A percentile compares a stretch with the other conserved stretches of the same genome.
These are phyloP conservation scores for Metellina segmentata DNA, from an alignment of 2,888 invertebrate species.

Conservation along the genomic window DNA sequence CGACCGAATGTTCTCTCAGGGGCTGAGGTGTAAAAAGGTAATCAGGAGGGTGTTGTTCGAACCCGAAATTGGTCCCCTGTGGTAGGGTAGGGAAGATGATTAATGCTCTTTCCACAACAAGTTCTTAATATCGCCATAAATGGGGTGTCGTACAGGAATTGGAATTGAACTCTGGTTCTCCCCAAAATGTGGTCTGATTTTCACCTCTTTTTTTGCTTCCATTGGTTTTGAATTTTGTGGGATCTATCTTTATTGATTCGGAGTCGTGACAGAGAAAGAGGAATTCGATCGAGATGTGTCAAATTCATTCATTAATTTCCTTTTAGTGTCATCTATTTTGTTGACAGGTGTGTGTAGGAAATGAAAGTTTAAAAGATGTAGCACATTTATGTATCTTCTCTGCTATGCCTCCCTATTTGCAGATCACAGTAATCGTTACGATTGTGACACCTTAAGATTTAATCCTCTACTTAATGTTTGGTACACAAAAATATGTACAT, in stretches of 20 bases:
- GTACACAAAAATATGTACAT: too few relatives aligned
- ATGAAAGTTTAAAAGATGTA: too few relatives aligned
- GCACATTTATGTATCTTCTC: too few relatives aligned
- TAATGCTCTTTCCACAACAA: conserved; percentile 24
- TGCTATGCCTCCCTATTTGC: too few relatives aligned
- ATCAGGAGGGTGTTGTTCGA: conserved; percentile 18
- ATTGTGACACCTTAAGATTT: too few relatives aligned
- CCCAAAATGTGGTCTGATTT: background rate
- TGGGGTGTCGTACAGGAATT: background rate
- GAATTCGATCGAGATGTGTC: too few relatives aligned
- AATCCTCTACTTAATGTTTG: too few relatives aligned
- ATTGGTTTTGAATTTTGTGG: background rate
- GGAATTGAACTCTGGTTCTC: too few relatives aligned
- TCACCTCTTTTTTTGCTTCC: background rate
- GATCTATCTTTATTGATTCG: background rate
- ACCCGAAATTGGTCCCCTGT: conserved; percentile 5
- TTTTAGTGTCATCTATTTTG: too few relatives aligned
- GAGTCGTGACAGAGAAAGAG: background rate
- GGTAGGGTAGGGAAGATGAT: conserved; percentile 3
- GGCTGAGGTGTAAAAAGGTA: conserved; percentile 37
- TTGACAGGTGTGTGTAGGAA: too few relatives aligned
- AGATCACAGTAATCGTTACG: too few relatives aligned
- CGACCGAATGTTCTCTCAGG: background rate
- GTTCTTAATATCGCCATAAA: conserved; percentile 27
- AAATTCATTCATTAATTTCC: too few relatives aligned